Conservation (phyloP, 2,113 vertebrate species). For the Dascyllus trimaculatus region DNA sequence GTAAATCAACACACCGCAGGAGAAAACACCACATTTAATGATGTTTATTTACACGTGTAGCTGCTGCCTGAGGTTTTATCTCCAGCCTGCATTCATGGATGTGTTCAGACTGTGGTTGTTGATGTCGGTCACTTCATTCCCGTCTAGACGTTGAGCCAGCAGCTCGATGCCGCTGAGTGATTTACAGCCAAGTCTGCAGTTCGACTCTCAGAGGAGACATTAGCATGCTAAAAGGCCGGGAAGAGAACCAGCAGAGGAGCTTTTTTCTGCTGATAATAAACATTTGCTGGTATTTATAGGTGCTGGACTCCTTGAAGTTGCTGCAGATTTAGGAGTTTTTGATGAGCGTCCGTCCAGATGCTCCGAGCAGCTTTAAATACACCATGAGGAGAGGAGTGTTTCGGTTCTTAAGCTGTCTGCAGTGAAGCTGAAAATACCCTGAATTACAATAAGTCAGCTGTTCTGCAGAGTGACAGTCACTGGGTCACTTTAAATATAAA, state of each 20-base stretch:
- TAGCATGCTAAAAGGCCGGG: neutral
- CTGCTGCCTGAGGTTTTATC: neutral
- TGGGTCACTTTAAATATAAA: too few species aligned
- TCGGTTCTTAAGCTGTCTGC: too few species aligned
- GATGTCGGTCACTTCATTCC: neutral
- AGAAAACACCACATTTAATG: too few species aligned
- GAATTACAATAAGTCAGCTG: too few species aligned
- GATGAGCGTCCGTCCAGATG: too few species aligned
- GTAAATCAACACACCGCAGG: too few species aligned
- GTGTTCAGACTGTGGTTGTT: neutral
- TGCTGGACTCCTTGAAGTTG: too few species aligned
- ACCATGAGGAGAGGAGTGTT: too few species aligned
- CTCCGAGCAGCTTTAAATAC: too few species aligned
- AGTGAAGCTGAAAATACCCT: too few species aligned
- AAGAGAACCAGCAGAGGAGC: neutral
- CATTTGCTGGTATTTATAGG: neutral
- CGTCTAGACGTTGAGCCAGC: neutral
- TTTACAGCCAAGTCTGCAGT: conserved; percentile 14
- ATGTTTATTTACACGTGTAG: neutral
- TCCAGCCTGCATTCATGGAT: neutral
- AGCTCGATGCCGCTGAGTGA: conserved; percentile 11
- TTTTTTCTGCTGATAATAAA: neutral
- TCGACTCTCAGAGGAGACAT: neutral
- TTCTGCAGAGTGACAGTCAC: too few species aligned
- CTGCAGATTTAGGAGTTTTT: too few species aligned